Evolutionary conservation across 1,140 invertebrate genomes (phyloP).

Genomic region (Kradibia gibbosae): DNA sequence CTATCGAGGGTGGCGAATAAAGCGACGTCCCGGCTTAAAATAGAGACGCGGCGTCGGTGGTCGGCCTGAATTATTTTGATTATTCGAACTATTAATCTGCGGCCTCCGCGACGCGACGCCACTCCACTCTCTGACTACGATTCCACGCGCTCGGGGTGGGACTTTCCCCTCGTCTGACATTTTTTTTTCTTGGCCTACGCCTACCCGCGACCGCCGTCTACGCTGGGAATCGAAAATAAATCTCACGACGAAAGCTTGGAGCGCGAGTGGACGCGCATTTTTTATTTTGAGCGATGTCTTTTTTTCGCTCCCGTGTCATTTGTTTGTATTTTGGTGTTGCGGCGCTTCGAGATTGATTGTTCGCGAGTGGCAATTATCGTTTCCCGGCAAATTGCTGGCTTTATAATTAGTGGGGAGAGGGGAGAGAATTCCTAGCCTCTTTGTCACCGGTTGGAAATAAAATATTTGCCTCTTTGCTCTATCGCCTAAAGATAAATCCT

Average conservation of each 20-base stretch:
- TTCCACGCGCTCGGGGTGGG: not conserved
- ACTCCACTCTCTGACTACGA: too few species aligned
- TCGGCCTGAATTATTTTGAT: slow-evolving; percentile 45
- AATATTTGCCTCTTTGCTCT: not conserved
- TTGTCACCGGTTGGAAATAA: not conserved
- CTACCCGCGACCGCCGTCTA: not conserved
- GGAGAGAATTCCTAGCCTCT: not conserved
- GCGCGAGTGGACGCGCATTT: slow-evolving; percentile 9
- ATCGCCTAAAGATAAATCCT: not conserved
- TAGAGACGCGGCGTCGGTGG: not conserved
- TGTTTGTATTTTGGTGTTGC: slow-evolving; percentile 23
- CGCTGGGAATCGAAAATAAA: slow-evolving; percentile 43
- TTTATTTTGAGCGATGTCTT: slow-evolving; percentile 31
- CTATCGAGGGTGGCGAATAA: slow-evolving; percentile 13
- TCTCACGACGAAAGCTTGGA: not conserved
- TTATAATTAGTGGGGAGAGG: slow-evolving; percentile 5
- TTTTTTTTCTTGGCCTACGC: not conserved
- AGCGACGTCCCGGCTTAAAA: not conserved
- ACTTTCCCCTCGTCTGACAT: not conserved
- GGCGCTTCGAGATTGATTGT: slow-evolving; percentile 6
- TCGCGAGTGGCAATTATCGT: slow-evolving; percentile 9
- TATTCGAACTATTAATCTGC: slow-evolving; percentile 50
- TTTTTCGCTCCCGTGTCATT: slow-evolving; percentile 7
- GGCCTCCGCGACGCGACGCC: not conserved
- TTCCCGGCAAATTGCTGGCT: not conserved